Evolutionary conservation across 2,888 invertebrate species (phyloP), one percentile per base, ranked within the genome.

Genomic region (Dicycla oo): DNA sequence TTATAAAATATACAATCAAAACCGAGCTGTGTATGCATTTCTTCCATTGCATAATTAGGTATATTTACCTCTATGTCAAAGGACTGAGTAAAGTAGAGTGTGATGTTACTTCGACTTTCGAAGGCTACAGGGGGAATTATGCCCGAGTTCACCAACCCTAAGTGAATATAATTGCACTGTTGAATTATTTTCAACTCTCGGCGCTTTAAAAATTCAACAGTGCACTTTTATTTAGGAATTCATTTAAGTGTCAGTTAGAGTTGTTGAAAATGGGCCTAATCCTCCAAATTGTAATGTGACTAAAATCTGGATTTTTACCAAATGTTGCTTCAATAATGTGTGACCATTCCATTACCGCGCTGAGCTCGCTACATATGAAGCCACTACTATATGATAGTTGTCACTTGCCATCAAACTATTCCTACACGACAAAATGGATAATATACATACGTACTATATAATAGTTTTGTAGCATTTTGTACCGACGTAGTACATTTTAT

Each of bases 391-490:
- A 66, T 30, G 23, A 65, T 54, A 66, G 20, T 60, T 47, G 74
- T 63, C 84, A 88, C 83, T 84, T 81, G 86, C 86, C 86, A 85
- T 84, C 83, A 80, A 84, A 75, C 75, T 80, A 87, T 83, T 87
- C 82, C 84, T 88, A 84, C 82, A 71, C 74, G 69, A 84, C 74
- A 87, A 78, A 79, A 75, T 78, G 63, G 77, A 73, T 87, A 84
- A 80, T 78, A 82, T 75, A 74, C 61, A 79, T 69, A 64, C 67
- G 61, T 78, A 82, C 74, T 79, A 79, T 85, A 80, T 81, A 78
- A 88, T 87, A 87, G 83, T 87, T 89, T 89, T 88, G 84, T 91
- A 92, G 90, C 86, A 84, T 92, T 91, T 92, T 92, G 88, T 92
- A 92, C 91, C 86, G 86, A 77, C 81, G 87, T 91, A 90, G 89